These are phyloP conservation scores for Acanthacorydalis orientalis DNA, from an alignment of 2,888 invertebrate species.

Conservation along the genomic window DNA sequence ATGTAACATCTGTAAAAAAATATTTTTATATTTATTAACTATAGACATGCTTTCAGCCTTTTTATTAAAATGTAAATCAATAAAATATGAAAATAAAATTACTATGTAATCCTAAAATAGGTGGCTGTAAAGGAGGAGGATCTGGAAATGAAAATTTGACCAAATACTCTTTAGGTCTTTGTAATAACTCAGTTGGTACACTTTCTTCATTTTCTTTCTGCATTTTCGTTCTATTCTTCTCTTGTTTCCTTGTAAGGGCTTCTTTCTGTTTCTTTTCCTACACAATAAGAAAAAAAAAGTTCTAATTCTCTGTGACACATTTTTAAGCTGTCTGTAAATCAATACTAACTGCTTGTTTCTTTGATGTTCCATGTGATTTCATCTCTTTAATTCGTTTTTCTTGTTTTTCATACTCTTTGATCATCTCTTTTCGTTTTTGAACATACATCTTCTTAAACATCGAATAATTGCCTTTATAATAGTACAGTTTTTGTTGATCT, in stretches of 20 bases:
- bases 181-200: constrained; percentile 68
- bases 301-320: neutral
- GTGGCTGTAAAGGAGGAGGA: constrained; percentile 90
- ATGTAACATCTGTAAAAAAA: constrained; percentile 54
- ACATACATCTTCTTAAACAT: constrained; percentile 98
- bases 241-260: constrained; percentile 75
- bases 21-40: constrained; percentile 3
- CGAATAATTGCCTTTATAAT: constrained; percentile 95
- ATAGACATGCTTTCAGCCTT: neutral
- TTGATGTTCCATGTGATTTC: constrained; percentile 89
- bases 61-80: constrained; percentile 1
- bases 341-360: constrained; percentile 64
- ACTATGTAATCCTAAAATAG: constrained; percentile 89
- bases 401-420: constrained; percentile 96
- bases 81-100: constrained; percentile 18
- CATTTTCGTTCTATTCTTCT: constrained; percentile 71
- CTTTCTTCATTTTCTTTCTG: constrained; percentile 65
- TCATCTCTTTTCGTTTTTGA: constrained; percentile 87
- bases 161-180: constrained; percentile 85
- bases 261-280: constrained; percentile 88
- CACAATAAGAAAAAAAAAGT: constrained; percentile 3
- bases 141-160: constrained; percentile 98
- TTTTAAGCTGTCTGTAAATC: neutral
- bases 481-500: constrained; percentile 83
- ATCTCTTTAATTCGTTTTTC: constrained; percentile 89